Evolutionary conservation across 2,888 invertebrate genomes (phyloP), one percentile per base, ranked within the genome.

Genomic region (Nymphalis c-album): DNA sequence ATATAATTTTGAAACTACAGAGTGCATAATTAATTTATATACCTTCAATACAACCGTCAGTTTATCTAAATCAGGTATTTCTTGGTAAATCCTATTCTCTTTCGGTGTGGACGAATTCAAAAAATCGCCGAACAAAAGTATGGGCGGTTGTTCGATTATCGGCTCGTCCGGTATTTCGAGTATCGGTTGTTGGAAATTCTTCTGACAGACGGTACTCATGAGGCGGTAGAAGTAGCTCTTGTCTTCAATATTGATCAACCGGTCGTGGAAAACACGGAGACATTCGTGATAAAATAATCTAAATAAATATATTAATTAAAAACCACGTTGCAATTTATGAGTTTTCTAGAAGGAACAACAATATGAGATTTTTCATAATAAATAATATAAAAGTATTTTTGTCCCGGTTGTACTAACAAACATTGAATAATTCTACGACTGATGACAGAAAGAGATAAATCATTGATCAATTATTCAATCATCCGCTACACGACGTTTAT

Each of bases 221-320:
- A 97, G 88, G 57, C 93, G 93, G 79, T 95, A 96, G 79, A 98
- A 96, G 84, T 97, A 95, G 31, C 92, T 94, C 82, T 97, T 96
- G 84, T 98, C 98, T 74, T 96, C 94, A 18, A 94, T 85, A 80
- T 97, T 97, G 67, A 96, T 95, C 26, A 98, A 90, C 1, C 98
- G 95, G 84, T 98, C 98, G 85, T 97, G 97, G 84, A 98, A 98
- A 2, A 98, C 98, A 35, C 98, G 94, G 66, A 97, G 94, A 68
- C 97, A 96, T 88, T 98, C 98, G 82, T 98, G 98, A 75, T 96
- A 97, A 91, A 98, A 98, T 10, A 98, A 88, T 74, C 97, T 96
- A 78, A 4, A 67, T 13, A 53, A 53, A 18, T 48, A 18, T 48
- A n/a, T 7, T 18, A 50, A 10, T 4, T 18, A 50, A 0, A 18